These are phyloP conservation scores for Catagonus wagneri DNA, from an alignment of 2,113 vertebrate genomes.

Conservation along the genomic window DNA sequence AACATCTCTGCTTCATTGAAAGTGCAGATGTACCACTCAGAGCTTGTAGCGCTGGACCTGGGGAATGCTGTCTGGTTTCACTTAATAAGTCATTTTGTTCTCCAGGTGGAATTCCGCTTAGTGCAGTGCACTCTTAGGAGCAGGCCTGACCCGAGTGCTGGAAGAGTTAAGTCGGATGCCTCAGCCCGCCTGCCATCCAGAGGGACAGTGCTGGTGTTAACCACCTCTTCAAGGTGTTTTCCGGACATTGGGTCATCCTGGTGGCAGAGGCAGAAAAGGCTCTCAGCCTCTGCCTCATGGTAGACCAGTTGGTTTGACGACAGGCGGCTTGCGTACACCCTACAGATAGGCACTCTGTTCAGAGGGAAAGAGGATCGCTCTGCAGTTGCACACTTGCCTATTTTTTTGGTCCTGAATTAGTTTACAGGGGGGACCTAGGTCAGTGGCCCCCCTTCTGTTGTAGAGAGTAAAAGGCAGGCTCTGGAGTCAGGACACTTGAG, in stretches of 20 bases:
- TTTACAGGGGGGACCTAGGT: background rate
- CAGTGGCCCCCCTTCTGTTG: background rate
- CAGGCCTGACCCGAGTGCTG: constrained; percentile 59
- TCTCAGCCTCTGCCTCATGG: background rate
- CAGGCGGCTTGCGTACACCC: background rate
- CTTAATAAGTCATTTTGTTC: constrained; percentile 78
- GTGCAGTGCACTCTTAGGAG: constrained; percentile 32
- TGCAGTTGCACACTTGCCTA: background rate
- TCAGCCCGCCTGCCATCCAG: background rate
- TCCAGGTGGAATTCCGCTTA: constrained; percentile 80
- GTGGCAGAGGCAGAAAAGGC: background rate
- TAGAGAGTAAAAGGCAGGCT: background rate
- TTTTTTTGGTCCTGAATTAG: background rate
- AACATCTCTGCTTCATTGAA: constrained; percentile 68
- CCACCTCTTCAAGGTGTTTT: background rate
- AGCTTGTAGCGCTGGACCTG: constrained; percentile 62
- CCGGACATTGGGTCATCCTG: background rate
- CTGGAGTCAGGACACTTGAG: background rate
- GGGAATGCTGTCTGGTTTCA: constrained; percentile 73
- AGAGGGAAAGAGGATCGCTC: background rate
- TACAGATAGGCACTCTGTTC: background rate
- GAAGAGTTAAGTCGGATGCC: constrained; percentile 58
- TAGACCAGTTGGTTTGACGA: background rate
- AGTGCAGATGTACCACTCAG: constrained; percentile 67
- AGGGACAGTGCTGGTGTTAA: background rate